phyloP scores from a whole-genome alignment of 2,797 vertebrate genomes.

The Rhadinocentrus ornatus region DNA sequence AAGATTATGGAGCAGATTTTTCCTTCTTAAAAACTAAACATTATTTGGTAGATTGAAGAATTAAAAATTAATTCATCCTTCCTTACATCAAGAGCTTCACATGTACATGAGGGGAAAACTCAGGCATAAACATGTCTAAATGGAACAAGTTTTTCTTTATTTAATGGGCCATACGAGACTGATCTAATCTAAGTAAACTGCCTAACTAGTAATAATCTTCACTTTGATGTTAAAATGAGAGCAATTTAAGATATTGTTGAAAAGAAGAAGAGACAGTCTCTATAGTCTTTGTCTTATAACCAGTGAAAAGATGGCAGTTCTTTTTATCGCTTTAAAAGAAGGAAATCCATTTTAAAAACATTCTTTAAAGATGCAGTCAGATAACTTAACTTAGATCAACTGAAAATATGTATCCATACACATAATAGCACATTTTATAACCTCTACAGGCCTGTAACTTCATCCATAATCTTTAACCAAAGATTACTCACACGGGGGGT shows the following conservation, averaged over 20 bases:
- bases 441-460: no score
- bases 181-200: slow-evolving; percentile 4
- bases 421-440: no score
- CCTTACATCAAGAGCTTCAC: not conserved
- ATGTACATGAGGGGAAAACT: slow-evolving; percentile 4
- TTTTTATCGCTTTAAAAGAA: no score
- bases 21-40: no score
- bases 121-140: not conserved
- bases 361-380: not conserved
- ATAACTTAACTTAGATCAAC: no score
- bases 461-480: no score
- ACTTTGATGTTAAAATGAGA: slow-evolving; percentile 3
- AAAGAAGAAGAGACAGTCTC: not conserved
- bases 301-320: not conserved
- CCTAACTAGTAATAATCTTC: slow-evolving; percentile 4
- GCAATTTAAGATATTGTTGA: slow-evolving; percentile 3
- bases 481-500: no score
- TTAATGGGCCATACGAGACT: not conserved
- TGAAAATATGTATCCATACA: no score
- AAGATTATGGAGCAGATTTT: no score
- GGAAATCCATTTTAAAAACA: not conserved
- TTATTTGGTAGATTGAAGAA: not conserved
- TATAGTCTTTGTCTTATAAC: not conserved
- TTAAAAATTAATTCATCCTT: not conserved
- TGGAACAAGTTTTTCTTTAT: not conserved